Percentiles rank a stretch among this genome's conserved stretches.
phyloP scores from a whole-genome alignment of 2,888 invertebrate genomes.

The Apotomis turbidana region DNA sequence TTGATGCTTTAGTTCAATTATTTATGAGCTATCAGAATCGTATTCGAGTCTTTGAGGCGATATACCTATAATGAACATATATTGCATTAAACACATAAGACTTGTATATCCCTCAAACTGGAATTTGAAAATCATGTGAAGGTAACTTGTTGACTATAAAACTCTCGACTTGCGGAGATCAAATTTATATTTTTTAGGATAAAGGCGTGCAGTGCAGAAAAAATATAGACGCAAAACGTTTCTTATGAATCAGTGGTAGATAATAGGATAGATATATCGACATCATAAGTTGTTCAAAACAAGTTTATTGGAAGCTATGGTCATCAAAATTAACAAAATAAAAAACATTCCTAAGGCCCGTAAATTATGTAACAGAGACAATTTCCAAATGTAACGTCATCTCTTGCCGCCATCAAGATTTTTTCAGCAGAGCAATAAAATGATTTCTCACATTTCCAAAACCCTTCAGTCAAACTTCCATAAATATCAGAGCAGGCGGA shows the following conservation, averaged over 20 bases:
- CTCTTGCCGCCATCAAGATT: not conserved
- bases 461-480: slow-evolving; percentile 76
- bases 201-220: too few relatives aligned
- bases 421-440: slow-evolving; percentile 5
- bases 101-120: not conserved
- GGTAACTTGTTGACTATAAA: too few relatives aligned
- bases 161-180: too few relatives aligned
- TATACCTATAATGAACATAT: not conserved
- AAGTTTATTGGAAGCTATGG: too few relatives aligned
- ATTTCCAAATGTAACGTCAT: slow-evolving; percentile 6
- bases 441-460: slow-evolving; percentile 31
- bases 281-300: too few relatives aligned
- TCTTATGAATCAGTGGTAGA: too few relatives aligned
- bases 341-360: too few relatives aligned
- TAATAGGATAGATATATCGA: too few relatives aligned
- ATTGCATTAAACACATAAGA: not conserved
- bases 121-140: too few relatives aligned
- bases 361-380: not conserved
- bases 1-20: slow-evolving; percentile 3
- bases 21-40: slow-evolving; percentile 2
- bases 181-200: too few relatives aligned
- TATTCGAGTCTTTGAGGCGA: not conserved
- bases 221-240: too few relatives aligned
- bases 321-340: too few relatives aligned
- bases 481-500: slow-evolving; percentile 81